Percentiles rank a stretch among this genome's conserved stretches.
Conservation (phyloP, 2,113 vertebrate species). For the Panurus biarmicus region DNA sequence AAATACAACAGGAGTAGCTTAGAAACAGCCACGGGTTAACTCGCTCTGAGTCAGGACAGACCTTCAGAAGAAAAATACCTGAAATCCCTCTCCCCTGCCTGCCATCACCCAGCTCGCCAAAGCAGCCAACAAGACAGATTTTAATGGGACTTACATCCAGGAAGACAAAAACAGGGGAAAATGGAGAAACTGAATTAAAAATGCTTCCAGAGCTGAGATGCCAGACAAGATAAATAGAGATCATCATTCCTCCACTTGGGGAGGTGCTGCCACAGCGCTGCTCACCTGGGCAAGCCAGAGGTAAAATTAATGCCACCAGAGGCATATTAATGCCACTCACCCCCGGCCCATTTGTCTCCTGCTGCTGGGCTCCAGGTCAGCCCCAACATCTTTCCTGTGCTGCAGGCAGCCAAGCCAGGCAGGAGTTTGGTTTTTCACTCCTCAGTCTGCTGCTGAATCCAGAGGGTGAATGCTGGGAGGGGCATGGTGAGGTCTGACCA, state of each 20-base stretch:
- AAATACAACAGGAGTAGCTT: background rate
- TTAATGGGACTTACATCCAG: background rate
- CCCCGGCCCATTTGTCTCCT: background rate
- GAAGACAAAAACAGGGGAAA: constrained; percentile 8
- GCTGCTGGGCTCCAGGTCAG: background rate
- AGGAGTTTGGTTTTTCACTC: background rate
- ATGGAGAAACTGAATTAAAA: constrained; percentile 32
- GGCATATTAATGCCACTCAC: background rate
- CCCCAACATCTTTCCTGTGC: background rate
- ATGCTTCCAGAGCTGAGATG: background rate
- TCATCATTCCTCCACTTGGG: background rate
- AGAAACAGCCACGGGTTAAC: background rate
- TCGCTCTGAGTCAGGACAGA: background rate
- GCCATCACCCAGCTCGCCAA: background rate
- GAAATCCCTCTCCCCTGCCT: background rate
- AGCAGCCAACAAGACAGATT: constrained; percentile 30
- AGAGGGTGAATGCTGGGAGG: rapidly evolving
- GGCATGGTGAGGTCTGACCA: background rate
- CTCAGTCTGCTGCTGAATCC: background rate
- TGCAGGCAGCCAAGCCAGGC: background rate
- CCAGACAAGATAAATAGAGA: constrained; percentile 15
- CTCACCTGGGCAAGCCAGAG: background rate
- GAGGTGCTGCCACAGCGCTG: background rate
- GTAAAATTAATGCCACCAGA: background rate
- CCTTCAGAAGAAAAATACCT: background rate